phyloP scores from a whole-genome alignment of 2,888 invertebrate species.

The Limnephilus auricula region DNA sequence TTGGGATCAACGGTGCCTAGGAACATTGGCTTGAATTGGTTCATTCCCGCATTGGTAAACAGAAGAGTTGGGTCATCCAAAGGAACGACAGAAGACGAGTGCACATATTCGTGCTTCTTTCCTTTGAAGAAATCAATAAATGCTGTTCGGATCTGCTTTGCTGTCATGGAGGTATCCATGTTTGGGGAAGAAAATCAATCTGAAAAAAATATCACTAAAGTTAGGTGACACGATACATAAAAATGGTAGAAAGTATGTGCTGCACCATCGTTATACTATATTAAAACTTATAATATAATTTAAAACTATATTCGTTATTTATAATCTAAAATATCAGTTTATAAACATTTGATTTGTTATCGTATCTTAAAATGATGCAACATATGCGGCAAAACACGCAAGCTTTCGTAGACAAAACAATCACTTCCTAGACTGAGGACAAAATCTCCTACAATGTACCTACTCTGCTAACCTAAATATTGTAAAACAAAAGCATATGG shows the following conservation, averaged over 20 bases:
- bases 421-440: constrained; percentile 38
- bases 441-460: not conserved
- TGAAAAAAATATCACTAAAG: constrained; percentile 3
- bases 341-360: not conserved
- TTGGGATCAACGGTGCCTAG: constrained; percentile 97
- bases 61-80: constrained; percentile 98
- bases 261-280: no score
- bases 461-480: constrained; percentile 41
- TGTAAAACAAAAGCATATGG: constrained; percentile 34
- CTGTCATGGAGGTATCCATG: constrained; percentile 80
- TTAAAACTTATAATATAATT: not conserved
- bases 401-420: constrained; percentile 21
- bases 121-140: constrained; percentile 95
- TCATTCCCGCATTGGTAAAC: constrained; percentile 99
- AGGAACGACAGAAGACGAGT: constrained; percentile 98
- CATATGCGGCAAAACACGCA: constrained; percentile 25
- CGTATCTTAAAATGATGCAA: constrained; percentile 28
- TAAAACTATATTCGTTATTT: not conserved
- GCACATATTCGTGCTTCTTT: constrained; percentile 94
- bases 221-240: not conserved
- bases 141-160: constrained; percentile 88
- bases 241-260: not conserved
- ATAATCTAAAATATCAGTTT: not conserved
- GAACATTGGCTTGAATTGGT: constrained; percentile 99
- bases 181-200: not conserved